Evolutionary conservation across 2,797 vertebrate species (phyloP).

Genomic region (Poecile montanus): DNA sequence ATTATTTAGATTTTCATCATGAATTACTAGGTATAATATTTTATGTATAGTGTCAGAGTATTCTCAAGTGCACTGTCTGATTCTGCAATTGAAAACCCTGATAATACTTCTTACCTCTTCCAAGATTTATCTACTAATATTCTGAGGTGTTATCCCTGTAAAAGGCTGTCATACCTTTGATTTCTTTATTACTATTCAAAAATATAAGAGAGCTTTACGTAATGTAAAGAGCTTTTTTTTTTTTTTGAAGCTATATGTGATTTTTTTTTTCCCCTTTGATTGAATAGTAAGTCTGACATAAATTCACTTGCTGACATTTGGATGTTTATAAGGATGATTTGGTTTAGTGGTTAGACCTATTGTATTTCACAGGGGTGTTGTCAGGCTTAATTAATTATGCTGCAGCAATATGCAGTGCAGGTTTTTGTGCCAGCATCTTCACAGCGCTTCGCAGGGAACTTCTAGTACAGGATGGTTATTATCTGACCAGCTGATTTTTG

Average conservation of each 20-base stretch:
- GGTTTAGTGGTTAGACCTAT: conserved; percentile 62
- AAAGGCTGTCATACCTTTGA: conserved; percentile 54
- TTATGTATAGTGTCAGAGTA: not conserved
- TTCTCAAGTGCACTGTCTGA: not conserved
- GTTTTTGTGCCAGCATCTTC: conserved; percentile 37
- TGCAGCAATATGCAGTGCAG: conserved; percentile 57
- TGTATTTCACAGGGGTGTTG: conserved; percentile 63
- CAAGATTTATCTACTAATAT: conserved; percentile 45
- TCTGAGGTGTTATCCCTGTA: conserved; percentile 5
- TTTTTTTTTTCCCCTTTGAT: not conserved
- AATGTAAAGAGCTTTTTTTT: not conserved
- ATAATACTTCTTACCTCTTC: conserved; percentile 21
- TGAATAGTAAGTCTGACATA: not conserved
- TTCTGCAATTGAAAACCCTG: conserved; percentile 26
- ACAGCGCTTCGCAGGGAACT: not conserved
- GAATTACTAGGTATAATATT: conserved; percentile 19
- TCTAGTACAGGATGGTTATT: not conserved
- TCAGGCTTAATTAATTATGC: conserved; percentile 67
- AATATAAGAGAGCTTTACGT: not conserved
- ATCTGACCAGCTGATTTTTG: not conserved
- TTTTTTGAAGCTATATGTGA: not conserved
- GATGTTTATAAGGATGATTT: conserved; percentile 62
- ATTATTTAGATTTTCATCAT: conserved; percentile 40
- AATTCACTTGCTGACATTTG: conserved; percentile 54
- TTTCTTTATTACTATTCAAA: conserved; percentile 52